phyloP scores from a whole-genome alignment of 2,888 invertebrate species.

The Drymonia ruficornis region DNA sequence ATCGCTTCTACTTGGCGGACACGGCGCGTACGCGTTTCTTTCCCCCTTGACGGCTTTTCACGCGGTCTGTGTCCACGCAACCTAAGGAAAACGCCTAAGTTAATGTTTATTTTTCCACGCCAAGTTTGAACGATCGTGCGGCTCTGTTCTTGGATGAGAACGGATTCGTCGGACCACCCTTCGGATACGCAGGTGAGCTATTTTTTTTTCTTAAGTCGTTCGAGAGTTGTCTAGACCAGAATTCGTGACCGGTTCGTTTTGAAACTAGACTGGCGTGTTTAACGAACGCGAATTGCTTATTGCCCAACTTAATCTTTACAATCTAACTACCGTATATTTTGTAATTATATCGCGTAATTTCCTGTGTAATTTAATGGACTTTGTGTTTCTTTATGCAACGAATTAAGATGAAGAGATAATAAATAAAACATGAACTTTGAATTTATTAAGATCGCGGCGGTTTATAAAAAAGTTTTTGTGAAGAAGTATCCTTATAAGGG shows the following conservation, averaged over 20 bases:
- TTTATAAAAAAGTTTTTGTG: background rate
- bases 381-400: conserved; percentile 31
- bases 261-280: conserved; percentile 30
- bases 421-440: background rate
- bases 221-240: conserved; percentile 19
- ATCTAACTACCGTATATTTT: conserved; percentile 39
- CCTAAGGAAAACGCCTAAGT: conserved; percentile 16
- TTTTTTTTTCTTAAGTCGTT: conserved; percentile 19
- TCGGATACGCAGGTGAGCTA: conserved; percentile 54
- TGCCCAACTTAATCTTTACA: conserved; percentile 33
- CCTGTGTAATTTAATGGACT: conserved; percentile 32
- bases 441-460: background rate
- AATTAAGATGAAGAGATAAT: conserved; percentile 22
- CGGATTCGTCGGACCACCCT: conserved; percentile 42
- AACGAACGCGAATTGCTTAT: conserved; percentile 28
- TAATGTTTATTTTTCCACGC: conserved; percentile 26
- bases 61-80: conserved; percentile 9
- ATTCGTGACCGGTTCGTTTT: conserved; percentile 37
- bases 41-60: conserved; percentile 20
- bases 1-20: conserved; percentile 72
- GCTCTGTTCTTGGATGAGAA: conserved; percentile 38
- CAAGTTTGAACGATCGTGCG: conserved; percentile 58
- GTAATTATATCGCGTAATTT: conserved; percentile 39
- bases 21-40: conserved; percentile 41
- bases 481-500: background rate